These are phyloP conservation scores for Sceloporus tristichus DNA, from an alignment of 2,113 vertebrate genomes.

Conservation along the genomic window DNA sequence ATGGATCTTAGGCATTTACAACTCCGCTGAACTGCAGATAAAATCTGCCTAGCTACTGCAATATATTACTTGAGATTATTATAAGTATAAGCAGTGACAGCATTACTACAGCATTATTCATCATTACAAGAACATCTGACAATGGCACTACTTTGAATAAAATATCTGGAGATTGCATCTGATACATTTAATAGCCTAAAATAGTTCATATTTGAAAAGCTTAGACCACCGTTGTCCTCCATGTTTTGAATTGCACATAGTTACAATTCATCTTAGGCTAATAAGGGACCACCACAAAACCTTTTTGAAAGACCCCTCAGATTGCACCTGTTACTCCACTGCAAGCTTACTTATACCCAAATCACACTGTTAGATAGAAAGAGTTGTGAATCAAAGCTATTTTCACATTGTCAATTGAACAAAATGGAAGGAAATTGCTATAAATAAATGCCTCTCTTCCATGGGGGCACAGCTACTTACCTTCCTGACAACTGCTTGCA, in stretches of 20 bases:
- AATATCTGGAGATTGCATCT: background rate
- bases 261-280: slow-evolving; percentile 13
- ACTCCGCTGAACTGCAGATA: background rate
- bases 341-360: background rate
- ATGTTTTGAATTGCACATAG: background rate
- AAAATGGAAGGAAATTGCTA: background rate
- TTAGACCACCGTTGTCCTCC: background rate
- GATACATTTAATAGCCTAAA: slow-evolving; percentile 4
- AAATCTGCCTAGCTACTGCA: background rate
- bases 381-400: background rate
- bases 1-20: background rate
- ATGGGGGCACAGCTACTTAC: background rate
- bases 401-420: background rate
- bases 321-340: background rate
- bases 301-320: slow-evolving; percentile 13
- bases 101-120: background rate
- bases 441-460: background rate
- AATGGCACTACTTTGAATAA: slow-evolving; percentile 5
- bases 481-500: background rate
- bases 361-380: slow-evolving; percentile 21
- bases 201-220: slow-evolving; percentile 11
- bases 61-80: background rate
- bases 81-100: background rate
- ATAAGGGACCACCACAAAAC: background rate
- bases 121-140: background rate